Conservation (phyloP, 1,140 invertebrate genomes). For the Rhopalosiphum padi region DNA sequence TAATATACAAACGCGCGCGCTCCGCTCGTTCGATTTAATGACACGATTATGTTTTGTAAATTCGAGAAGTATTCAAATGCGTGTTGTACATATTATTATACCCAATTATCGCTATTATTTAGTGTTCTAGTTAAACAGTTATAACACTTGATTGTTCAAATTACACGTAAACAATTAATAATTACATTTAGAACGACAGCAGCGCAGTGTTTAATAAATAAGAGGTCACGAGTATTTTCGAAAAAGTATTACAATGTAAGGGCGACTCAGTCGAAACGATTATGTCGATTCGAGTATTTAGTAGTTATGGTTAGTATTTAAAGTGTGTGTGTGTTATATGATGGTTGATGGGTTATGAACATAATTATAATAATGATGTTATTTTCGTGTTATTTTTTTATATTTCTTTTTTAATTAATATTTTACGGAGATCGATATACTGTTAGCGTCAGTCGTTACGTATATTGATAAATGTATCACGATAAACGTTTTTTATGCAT, state of each 20-base stretch:
- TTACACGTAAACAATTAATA: background rate
- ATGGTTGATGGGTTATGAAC: background rate
- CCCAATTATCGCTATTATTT: background rate
- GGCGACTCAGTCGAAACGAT: background rate
- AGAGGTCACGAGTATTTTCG: background rate
- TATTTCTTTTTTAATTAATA: slow-evolving; percentile 10
- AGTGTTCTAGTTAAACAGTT: background rate
- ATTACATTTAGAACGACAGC: background rate
- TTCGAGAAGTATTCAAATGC: background rate
- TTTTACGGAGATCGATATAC: background rate
- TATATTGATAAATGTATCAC: background rate
- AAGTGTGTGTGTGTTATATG: background rate
- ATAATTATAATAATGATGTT: background rate
- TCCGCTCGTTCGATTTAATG: background rate
- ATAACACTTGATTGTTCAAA: slow-evolving; percentile 1
- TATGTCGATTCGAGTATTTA: background rate
- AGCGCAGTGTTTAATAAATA: background rate
- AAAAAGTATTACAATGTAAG: background rate
- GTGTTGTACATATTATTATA: background rate
- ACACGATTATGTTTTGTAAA: background rate
- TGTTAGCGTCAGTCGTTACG: background rate
- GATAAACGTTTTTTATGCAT: background rate
- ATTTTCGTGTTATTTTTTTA: background rate
- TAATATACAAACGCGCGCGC: background rate
- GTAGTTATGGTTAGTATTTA: background rate